Evolutionary conservation across 2,888 invertebrate genomes (phyloP).

Genomic region (Noctua comes): DNA sequence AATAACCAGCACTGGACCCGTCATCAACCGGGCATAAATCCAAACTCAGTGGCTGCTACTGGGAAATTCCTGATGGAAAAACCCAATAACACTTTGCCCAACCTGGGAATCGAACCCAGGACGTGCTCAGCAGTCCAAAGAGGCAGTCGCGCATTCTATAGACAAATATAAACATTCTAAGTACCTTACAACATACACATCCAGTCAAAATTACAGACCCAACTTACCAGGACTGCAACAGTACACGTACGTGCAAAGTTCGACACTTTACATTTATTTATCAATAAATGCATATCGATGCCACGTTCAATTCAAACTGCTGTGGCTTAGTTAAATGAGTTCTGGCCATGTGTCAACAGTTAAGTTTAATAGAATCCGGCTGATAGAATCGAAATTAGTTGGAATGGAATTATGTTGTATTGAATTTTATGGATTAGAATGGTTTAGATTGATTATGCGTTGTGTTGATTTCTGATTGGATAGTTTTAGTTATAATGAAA

Average conservation of each 20-base stretch:
- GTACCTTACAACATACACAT: not conserved
- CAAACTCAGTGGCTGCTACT: too few species aligned
- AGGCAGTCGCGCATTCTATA: not conserved
- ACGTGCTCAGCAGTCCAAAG: too few species aligned
- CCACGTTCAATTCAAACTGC: constrained; percentile 70
- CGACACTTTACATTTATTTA: constrained; percentile 52
- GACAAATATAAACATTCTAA: not conserved
- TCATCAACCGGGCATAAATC: too few species aligned
- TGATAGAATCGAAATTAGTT: constrained; percentile 65
- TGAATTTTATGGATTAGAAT: constrained; percentile 33
- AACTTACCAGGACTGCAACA: constrained; percentile 28
- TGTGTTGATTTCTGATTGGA: constrained; percentile 7
- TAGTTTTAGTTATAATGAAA: not conserved
- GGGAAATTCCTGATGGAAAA: too few species aligned
- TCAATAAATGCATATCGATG: constrained; percentile 53
- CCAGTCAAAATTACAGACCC: constrained; percentile 1
- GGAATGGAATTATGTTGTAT: constrained; percentile 31
- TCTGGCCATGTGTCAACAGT: constrained; percentile 67
- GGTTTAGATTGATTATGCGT: constrained; percentile 22
- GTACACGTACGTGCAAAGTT: constrained; percentile 31
- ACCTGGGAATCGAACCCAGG: too few species aligned
- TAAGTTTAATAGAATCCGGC: constrained; percentile 73
- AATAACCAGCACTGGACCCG: too few species aligned
- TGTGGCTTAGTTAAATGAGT: constrained; percentile 80
- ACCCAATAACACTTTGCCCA: too few species aligned